Evolutionary conservation across 92 coral and sea anemone species (phyloP), one percentile per base, ranked within the genome.

Genomic region (Siderastrea radians): DNA sequence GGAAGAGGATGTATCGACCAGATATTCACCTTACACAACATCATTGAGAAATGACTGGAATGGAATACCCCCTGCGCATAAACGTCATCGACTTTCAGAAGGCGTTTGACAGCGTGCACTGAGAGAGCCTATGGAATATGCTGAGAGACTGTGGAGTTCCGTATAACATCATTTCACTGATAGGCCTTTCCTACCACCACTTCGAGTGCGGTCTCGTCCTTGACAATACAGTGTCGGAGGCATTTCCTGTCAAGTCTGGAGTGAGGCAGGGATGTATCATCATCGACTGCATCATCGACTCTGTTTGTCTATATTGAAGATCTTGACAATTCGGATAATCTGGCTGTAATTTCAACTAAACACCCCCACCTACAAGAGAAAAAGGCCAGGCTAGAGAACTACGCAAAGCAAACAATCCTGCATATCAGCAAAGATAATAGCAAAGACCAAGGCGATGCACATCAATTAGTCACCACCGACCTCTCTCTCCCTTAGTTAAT

Each of bases 161-260:
- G 13, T 81, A 55, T n/a, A 69, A 87, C 74, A 87, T 43, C 51
- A 46, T 80, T 47, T 14, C 79, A 13, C 60, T 79, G 38, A 51
- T 88, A 9, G 38, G 50, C 45, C 53, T 53, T 13, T 81, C 73
- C 51, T 88, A 81, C 71, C 53, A 81, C 59, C 54, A 88, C 43
- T 81, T 88, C 43, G 76, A 74, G 49, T 88, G 87, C 52, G 80
- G 79, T 68, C 70, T 87, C 53, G 54, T 87, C 79, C 4, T 87
- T 54, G 82, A 52, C 2, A 59, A 38, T 68, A 38, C 58, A 17
- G 16, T 61, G n/a, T 46, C 87, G 48, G 76, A 87, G 53, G 55
- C 53, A 55, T 87, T 81, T 53, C 67, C 86, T 13, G 51, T 59
- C 2, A 49, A 62, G 73, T 87, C 74, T 4, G 82, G 82, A 14